Percentiles rank a stretch among this genome's conserved stretches.
phyloP scores from a whole-genome alignment of 1,140 invertebrate genomes.

The Caenorhabditis brenneri region DNA sequence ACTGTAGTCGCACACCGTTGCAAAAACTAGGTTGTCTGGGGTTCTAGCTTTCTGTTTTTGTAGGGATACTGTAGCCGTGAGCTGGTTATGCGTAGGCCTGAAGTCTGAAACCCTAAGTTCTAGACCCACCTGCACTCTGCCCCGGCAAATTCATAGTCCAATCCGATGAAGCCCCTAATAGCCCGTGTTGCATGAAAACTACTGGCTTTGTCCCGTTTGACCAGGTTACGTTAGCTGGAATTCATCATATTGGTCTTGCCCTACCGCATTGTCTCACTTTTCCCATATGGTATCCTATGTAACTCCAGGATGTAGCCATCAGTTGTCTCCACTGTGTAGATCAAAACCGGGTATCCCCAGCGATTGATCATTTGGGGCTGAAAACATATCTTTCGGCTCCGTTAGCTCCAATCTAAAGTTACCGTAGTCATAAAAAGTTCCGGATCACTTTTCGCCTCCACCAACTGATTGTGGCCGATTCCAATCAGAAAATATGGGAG shows the following conservation, averaged over 20 bases:
- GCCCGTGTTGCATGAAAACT: constrained; percentile 78
- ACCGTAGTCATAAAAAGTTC: constrained; percentile 30
- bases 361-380: constrained; percentile 24
- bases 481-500: too few species aligned
- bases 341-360: constrained; percentile 3
- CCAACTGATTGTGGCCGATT: not conserved
- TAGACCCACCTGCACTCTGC: constrained; percentile 76
- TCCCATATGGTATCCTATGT: constrained; percentile 25
- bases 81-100: too few species aligned
- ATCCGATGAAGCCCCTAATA: constrained; percentile 80
- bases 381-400: not conserved
- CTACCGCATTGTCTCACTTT: constrained; percentile 20
- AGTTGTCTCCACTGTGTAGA: not conserved
- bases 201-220: constrained; percentile 57
- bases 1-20: too few species aligned
- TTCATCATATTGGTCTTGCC: not conserved
- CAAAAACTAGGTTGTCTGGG: too few species aligned
- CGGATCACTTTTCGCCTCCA: constrained; percentile 4
- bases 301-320: constrained; percentile 16
- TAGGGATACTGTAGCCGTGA: too few species aligned
- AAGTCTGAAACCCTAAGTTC: too few species aligned
- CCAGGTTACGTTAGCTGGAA: not conserved
- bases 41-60: too few species aligned
- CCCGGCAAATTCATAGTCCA: constrained; percentile 78
- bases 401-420: not conserved